phyloP scores from a whole-genome alignment of 2,113 vertebrate species.

The Telmatochromis sp. region DNA sequence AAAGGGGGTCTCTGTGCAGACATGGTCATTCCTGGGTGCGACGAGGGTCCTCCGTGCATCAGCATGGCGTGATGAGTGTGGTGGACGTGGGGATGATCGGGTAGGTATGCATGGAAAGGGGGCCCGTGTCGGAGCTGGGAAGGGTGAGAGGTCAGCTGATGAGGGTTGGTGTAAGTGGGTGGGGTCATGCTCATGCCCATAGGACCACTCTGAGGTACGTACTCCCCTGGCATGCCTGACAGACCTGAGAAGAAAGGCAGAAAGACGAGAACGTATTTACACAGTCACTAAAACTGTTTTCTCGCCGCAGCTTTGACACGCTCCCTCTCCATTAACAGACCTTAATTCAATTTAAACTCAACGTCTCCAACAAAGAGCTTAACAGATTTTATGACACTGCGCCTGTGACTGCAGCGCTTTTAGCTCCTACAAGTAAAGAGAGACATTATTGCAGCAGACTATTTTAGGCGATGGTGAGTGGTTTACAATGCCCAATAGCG shows the following conservation, averaged over 20 bases:
- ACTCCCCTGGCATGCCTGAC: conserved; percentile 95
- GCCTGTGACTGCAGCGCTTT: conserved; percentile 26
- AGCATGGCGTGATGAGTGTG: conserved; percentile 85
- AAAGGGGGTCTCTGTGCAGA: conserved; percentile 91
- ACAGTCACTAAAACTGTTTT: conserved; percentile 19
- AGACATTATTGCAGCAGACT: conserved; percentile 54
- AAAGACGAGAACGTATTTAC: conserved; percentile 30
- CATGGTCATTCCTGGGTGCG: conserved; percentile 89
- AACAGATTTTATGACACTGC: conserved; percentile 45
- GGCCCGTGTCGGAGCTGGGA: conserved; percentile 88
- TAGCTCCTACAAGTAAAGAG: conserved; percentile 40
- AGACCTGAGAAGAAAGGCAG: conserved; percentile 79
- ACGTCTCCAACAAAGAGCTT: conserved; percentile 32
- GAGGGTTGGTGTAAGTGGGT: conserved; percentile 85
- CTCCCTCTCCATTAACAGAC: conserved; percentile 26
- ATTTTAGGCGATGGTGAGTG: conserved; percentile 61
- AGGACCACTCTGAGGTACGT: conserved; percentile 97
- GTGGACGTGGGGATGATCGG: conserved; percentile 82
- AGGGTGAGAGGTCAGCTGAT: conserved; percentile 88
- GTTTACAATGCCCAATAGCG: conserved; percentile 66
- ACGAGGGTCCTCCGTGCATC: conserved; percentile 92
- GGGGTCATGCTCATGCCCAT: conserved; percentile 98
- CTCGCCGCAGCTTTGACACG: conserved; percentile 2
- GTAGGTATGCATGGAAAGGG: conserved; percentile 82
- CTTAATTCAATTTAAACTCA: conserved; percentile 54